These are phyloP conservation scores for Chelidonichthys spinosus DNA, from an alignment of 2,797 vertebrate genomes.

Conservation along the genomic window DNA sequence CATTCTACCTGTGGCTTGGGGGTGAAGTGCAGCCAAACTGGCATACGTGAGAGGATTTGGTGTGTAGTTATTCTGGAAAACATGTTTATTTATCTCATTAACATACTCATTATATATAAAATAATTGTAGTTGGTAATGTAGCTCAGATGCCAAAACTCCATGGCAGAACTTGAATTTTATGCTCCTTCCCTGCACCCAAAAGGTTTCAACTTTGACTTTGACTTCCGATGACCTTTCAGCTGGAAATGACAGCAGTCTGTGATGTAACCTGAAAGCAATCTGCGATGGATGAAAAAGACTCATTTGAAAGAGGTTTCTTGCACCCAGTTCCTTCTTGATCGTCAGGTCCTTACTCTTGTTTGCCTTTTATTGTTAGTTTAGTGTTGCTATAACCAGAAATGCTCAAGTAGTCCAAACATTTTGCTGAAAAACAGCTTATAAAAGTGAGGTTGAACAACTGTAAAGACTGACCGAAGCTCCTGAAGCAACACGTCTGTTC, in stretches of 20 bases:
- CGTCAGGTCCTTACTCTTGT: constrained; percentile 4
- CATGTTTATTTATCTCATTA: background rate
- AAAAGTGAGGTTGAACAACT: constrained; percentile 18
- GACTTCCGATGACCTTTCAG: constrained; percentile 30
- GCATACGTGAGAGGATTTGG: background rate
- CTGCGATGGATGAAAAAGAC: constrained; percentile 24
- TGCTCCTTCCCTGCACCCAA: background rate
- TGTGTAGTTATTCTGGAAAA: background rate
- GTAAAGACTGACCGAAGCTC: background rate
- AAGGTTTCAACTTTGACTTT: constrained; percentile 31
- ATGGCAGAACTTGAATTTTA: background rate
- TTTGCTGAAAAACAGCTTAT: background rate
- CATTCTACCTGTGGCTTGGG: too few relatives aligned
- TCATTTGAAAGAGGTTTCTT: background rate
- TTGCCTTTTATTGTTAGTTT: background rate
- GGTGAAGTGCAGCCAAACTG: background rate
- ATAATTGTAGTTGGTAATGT: background rate
- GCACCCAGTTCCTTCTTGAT: constrained; percentile 15
- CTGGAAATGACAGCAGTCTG: constrained; percentile 52
- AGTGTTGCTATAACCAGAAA: background rate
- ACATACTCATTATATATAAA: background rate
- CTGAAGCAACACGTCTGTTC: constrained; percentile 7
- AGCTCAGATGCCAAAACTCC: background rate
- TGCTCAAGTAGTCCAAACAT: background rate
- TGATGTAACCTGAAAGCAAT: constrained; percentile 49